Base-by-base conservation (phyloP, 2,888 invertebrate genomes). In the Ennomos erosarius region DNA sequence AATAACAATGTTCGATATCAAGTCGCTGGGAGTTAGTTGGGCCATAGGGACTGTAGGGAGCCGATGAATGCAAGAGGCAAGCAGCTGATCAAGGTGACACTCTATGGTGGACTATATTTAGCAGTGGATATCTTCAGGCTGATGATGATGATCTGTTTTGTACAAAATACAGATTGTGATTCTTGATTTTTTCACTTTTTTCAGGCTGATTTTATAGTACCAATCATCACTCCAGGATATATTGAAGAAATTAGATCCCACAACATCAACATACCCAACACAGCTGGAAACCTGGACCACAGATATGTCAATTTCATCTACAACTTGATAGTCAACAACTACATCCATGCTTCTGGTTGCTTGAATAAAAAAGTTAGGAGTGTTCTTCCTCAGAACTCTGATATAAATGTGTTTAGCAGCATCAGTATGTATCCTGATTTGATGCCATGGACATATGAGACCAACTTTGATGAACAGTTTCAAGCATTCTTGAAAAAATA, bases 161-260 rank as follows among this genome's bases (percentile, higher is more conserved):
- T 26, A 26, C 26, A 26, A 26, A 26, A 26, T 26, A 26, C 6
- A 16, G 16, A 26, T 26, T 26, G 26, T 26, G 1, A 26, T 26
- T 26, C 26, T 6, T 26, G 26, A 26, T 26, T 26, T 6, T 16
- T 3, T 42, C 2, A 10, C 26, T 38, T 50, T 53, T 51, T 84
- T 59, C 85, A 94, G 94, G 94, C 93, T 55, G 85, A 93, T 68
- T 93, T 90, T 68, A 82, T 94, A 63, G 87, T 94, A 59, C 94
- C 94, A 8, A 93, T 94, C 52, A 80, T 94, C 65, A 93, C 94
- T 42, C 76, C 84, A 54, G 92, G 87, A 11, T 94, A 94, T 62
- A 72, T 93, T 35, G 81, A 88, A 56, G 85, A 82, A 75, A 92
- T 94, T 55, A 85, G 78, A 64, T 87, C 88, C 9, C 79, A 81